phyloP scores from a whole-genome alignment of 2,888 invertebrate genomes.

The Pegoplata infirma region DNA sequence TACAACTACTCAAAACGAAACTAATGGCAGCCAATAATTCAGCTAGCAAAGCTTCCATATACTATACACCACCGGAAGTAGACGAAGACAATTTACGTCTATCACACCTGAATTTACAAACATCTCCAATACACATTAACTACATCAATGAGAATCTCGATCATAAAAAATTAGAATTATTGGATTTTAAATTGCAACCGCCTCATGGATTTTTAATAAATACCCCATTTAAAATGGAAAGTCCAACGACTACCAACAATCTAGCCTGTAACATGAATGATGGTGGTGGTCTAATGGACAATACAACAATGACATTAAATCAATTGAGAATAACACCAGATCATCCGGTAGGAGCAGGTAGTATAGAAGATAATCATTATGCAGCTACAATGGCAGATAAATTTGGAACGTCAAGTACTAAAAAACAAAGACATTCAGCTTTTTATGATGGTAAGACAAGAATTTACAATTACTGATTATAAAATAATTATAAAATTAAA shows the following conservation, averaged over 20 bases:
- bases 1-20: constrained; percentile 72
- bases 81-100: constrained; percentile 54
- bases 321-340: constrained; percentile 66
- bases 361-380: constrained; percentile 72
- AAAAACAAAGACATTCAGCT: constrained; percentile 49
- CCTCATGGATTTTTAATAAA: constrained; percentile 64
- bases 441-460: constrained; percentile 44
- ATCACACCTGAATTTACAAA: constrained; percentile 76
- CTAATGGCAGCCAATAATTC: constrained; percentile 72
- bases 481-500: too few relatives aligned
- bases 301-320: constrained; percentile 59
- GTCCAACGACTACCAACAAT: constrained; percentile 52
- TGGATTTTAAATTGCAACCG: constrained; percentile 69
- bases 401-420: constrained; percentile 8
- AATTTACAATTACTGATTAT: too few relatives aligned
- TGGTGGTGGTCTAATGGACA: constrained; percentile 37
- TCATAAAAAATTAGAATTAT: constrained; percentile 69
- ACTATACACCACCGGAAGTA: constrained; percentile 84
- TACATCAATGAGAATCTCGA: constrained; percentile 76
- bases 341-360: constrained; percentile 65
- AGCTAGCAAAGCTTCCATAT: constrained; percentile 86
- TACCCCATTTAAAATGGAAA: constrained; percentile 46
- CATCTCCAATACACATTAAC: constrained; percentile 80
- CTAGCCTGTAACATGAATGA: constrained; percentile 4
- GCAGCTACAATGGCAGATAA: constrained; percentile 59